Evolutionary conservation across 2,888 invertebrate species (phyloP).

Genomic region (Cephus runcator): DNA sequence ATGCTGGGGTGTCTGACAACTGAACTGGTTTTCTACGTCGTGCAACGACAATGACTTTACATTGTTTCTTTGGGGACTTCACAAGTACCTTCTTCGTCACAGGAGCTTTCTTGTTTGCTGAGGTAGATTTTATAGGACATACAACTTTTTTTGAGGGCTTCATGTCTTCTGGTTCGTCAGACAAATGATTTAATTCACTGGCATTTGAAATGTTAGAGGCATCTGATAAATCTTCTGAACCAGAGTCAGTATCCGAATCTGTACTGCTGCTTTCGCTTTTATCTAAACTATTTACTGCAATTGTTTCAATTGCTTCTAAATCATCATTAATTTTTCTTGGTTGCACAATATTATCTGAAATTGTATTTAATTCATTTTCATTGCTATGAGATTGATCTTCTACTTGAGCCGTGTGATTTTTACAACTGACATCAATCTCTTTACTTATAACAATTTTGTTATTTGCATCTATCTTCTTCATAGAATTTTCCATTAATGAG

Average conservation of each 20-base stretch:
- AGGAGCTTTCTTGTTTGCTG: neutral
- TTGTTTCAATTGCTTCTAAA: neutral
- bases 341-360: neutral
- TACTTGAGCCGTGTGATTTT: neutral
- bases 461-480: neutral
- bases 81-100: neutral
- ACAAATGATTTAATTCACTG: neutral
- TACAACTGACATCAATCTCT: conserved; percentile 24
- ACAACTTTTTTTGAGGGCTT: neutral
- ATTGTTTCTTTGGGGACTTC: conserved; percentile 2
- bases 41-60: conserved; percentile 34
- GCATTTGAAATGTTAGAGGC: neutral
- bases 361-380: conserved; percentile 22
- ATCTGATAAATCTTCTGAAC: neutral
- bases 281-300: neutral
- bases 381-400: conserved; percentile 1
- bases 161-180: neutral
- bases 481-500: neutral
- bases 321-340: neutral
- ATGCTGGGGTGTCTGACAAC: conserved; percentile 42
- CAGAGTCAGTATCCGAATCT: neutral
- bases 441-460: neutral
- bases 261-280: conserved; percentile 1
- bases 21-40: conserved; percentile 45
- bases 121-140: neutral